phyloP scores from a whole-genome alignment of 2,797 vertebrate species.

The Ateles fusciceps region DNA sequence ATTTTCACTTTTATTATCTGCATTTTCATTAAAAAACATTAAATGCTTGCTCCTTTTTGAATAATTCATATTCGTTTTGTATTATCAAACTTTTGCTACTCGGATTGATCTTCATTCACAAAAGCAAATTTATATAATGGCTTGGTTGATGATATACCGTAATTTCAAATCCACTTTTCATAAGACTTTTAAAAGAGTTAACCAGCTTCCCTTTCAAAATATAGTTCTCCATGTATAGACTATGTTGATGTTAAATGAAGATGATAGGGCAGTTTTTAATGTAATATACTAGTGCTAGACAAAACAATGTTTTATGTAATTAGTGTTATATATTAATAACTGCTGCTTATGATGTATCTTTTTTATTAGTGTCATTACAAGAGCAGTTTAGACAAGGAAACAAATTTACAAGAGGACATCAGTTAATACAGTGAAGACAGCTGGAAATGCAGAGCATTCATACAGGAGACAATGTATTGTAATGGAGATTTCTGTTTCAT shows the following conservation, averaged over 20 bases:
- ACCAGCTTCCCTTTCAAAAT: constrained; percentile 78
- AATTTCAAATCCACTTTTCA: constrained; percentile 73
- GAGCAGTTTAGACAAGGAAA: constrained; percentile 75
- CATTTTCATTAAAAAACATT: constrained; percentile 72
- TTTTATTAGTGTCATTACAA: constrained; percentile 72
- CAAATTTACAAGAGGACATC: constrained; percentile 71
- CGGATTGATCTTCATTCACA: constrained; percentile 73
- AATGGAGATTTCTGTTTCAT: constrained; percentile 76
- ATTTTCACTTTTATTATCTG: constrained; percentile 60
- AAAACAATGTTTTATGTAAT: constrained; percentile 74
- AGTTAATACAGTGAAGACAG: constrained; percentile 74
- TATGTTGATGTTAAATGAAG: constrained; percentile 66
- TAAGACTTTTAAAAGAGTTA: constrained; percentile 73
- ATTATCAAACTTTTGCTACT: constrained; percentile 72
- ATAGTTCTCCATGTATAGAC: constrained; percentile 62
- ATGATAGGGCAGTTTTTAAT: constrained; percentile 62
- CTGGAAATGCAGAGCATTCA: constrained; percentile 70
- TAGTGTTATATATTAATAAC: constrained; percentile 73
- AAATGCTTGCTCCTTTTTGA: constrained; percentile 57
- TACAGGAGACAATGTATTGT: constrained; percentile 68
- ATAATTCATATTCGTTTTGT: constrained; percentile 70
- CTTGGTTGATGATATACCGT: constrained; percentile 66
- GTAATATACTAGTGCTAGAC: constrained; percentile 53
- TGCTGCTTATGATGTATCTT: constrained; percentile 58
- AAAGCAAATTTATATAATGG: constrained; percentile 74